These are phyloP conservation scores for Drosophila meridionalis DNA, from an alignment of 2,888 invertebrate species.

Conservation along the genomic window DNA sequence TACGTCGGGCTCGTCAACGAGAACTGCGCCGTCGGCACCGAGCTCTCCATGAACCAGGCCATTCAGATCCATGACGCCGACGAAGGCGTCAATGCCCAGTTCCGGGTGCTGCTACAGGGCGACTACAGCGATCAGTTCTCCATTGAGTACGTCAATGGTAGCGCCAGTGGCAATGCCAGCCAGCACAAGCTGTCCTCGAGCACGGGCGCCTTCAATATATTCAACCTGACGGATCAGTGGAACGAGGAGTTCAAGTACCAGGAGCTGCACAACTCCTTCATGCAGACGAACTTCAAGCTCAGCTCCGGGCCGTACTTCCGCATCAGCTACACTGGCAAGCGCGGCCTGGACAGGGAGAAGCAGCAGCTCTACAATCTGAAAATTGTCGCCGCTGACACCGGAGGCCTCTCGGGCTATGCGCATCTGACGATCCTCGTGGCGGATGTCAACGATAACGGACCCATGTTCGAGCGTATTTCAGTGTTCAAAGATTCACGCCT, in stretches of 20 bases:
- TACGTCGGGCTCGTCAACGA: constrained; percentile 93
- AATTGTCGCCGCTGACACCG: constrained; percentile 91
- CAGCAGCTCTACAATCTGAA: constrained; percentile 89
- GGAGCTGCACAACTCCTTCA: constrained; percentile 83
- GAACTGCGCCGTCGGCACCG: constrained; percentile 90
- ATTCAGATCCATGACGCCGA: constrained; percentile 91
- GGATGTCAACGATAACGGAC: constrained; percentile 93
- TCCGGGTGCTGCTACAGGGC: constrained; percentile 89
- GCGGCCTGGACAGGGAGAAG: constrained; percentile 90
- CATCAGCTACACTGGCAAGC: constrained; percentile 81
- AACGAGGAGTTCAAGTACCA: constrained; percentile 83
- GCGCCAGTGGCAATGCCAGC: constrained; percentile 76
- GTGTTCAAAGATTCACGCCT: constrained; percentile 89
- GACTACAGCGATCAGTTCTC: constrained; percentile 91
- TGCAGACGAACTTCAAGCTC: constrained; percentile 79
- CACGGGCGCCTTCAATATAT: constrained; percentile 79
- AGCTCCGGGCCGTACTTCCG: constrained; percentile 81
- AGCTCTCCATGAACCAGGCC: constrained; percentile 89
- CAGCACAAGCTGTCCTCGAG: constrained; percentile 79
- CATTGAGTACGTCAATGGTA: constrained; percentile 87
- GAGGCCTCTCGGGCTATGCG: constrained; percentile 91
- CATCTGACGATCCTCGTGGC: constrained; percentile 89
- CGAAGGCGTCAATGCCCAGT: constrained; percentile 88
- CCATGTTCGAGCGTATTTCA: constrained; percentile 89
- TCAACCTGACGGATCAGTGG: constrained; percentile 84